Conservation (phyloP, 2,888 invertebrate genomes). For the Zaprionus lineosus region DNA sequence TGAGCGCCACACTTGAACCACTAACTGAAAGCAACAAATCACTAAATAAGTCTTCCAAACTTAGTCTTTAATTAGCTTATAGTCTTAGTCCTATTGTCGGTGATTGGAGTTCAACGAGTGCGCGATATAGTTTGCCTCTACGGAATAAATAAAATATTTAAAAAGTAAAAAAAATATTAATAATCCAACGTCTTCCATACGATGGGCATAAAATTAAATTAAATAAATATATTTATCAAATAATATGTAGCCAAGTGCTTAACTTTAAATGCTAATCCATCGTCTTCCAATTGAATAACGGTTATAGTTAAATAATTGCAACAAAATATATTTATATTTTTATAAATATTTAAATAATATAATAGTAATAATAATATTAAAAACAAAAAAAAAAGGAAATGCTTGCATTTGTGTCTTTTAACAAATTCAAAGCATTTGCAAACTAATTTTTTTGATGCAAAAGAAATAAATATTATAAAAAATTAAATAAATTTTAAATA, state of each 20-base stretch:
- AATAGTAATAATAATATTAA: neutral
- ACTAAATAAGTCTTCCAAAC: conserved; percentile 84
- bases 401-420: too few species aligned
- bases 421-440: too few species aligned
- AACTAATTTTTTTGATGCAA: conserved; percentile 1
- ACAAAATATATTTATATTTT: conserved; percentile 9
- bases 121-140: conserved; percentile 15
- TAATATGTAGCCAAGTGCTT: conserved; percentile 30
- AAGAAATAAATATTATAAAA: neutral
- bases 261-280: conserved; percentile 45
- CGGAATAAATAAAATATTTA: conserved; percentile 43
- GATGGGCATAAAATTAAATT: conserved; percentile 2
- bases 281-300: conserved; percentile 63
- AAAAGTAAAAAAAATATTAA: neutral
- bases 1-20: conserved; percentile 33
- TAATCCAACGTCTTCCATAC: conserved; percentile 42
- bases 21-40: conserved; percentile 82
- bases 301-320: conserved; percentile 11
- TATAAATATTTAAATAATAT: neutral
- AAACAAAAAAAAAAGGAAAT: neutral
- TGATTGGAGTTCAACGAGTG: conserved; percentile 33
- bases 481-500: conserved; percentile 4
- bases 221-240: conserved; percentile 5
- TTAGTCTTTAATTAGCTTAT: conserved; percentile 53
- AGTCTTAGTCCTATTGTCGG: conserved; percentile 55